Base-by-base conservation (phyloP, 2,113 vertebrate genomes). In the Chloroceryle aenea region DNA sequence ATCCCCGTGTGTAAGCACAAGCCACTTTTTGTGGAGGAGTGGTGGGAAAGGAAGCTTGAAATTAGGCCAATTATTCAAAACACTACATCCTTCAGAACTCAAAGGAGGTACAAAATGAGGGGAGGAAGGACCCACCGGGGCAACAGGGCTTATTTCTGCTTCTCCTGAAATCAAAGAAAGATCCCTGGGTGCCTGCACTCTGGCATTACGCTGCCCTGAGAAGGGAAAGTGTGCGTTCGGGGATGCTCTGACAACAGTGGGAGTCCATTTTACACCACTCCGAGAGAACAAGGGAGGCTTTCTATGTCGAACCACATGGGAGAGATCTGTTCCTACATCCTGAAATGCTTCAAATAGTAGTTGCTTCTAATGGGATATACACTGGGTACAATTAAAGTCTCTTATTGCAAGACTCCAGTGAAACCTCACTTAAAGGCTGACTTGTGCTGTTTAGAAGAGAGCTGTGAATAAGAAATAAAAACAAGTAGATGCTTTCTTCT, bases 281-380 rank as follows among this genome's bases (percentile, higher is more conserved):
- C 0, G 0, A 64, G 90, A 94, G 87, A 96, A 95, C 92, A 95
- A 94, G 91, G 78, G 55, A 94, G 36, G 75, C 85, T 92, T 96
- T 91, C 90, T 95, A 0, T 64, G 32, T 29, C 82, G 81, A 93
- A 86, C 63, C 90, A 81, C 82, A 78, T 19, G 87, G 90, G 87
- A 94, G 75, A 75, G 85, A 90, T 94, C 87, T 75, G 72, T 84
- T 93, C 90, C 92, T 86, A 88, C 71, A 83, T 86, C 72, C 68
- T 84, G 79, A 86, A 94, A 80, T 72, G 40, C 47, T 92, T 94
- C 95, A 90, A 88, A 80, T 30, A 77, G 55, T 27, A 36, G 63
- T 86, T 95, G 50, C 81, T 94, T 92, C 82, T 86, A 88, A 83
- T 55, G 50, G 40, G 55, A 45, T 71, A 30, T 73, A 90, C 64